Conservation (phyloP, 2,113 vertebrate species). For the Copsychus sechellarum region DNA sequence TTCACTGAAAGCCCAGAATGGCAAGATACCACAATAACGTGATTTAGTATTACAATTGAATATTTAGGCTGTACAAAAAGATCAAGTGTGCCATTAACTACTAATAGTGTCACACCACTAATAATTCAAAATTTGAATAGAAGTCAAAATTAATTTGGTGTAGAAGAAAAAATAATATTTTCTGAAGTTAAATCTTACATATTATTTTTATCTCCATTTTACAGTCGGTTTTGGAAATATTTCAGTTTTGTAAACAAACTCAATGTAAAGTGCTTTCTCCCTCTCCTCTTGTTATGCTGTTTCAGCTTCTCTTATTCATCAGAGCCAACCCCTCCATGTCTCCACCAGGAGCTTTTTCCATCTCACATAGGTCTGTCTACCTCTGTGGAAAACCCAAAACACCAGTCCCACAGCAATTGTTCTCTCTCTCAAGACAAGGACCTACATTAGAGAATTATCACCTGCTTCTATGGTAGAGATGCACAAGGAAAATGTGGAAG, state of each 20-base stretch:
- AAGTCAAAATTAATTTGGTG: not conserved
- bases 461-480: not conserved
- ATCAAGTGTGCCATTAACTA: not conserved
- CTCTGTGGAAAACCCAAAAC: not conserved
- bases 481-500: not conserved
- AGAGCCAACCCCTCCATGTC: not conserved
- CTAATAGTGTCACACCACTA: not conserved
- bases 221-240: not conserved
- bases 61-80: not conserved
- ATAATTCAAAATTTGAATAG: not conserved
- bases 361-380: fast-evolving
- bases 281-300: not conserved
- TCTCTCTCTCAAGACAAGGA: not conserved
- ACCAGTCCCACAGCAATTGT: not conserved
- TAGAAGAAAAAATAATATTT: not conserved
- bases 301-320: not conserved
- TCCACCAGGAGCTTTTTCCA: not conserved
- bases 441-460: not conserved
- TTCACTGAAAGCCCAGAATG: not conserved
- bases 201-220: not conserved
- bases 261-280: not conserved
- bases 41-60: not conserved
- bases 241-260: not conserved
- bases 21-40: not conserved
- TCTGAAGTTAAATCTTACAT: not conserved